These are phyloP conservation scores for Exephanes ischioxanthus DNA, from an alignment of 2,888 invertebrate species.

Conservation along the genomic window DNA sequence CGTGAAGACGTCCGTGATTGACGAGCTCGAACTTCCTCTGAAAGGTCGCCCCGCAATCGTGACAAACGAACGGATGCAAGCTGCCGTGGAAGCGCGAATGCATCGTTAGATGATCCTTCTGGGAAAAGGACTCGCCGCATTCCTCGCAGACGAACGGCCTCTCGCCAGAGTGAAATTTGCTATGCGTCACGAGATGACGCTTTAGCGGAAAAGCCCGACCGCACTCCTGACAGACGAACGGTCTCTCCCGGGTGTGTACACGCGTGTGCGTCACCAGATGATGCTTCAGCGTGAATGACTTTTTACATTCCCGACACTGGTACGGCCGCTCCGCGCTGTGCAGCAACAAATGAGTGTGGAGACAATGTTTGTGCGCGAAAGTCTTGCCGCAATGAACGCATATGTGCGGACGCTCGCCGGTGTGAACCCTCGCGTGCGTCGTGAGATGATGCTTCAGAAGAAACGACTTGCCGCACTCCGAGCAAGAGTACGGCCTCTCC, in stretches of 20 bases:
- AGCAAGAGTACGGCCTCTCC: constrained; percentile 93
- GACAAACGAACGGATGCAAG: constrained; percentile 97
- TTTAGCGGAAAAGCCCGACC: constrained; percentile 93
- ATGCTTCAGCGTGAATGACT: constrained; percentile 94
- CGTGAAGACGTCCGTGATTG: constrained; percentile 93
- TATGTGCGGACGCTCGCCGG: constrained; percentile 92
- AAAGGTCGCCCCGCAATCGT: constrained; percentile 95
- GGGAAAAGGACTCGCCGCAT: constrained; percentile 96
- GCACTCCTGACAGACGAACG: constrained; percentile 93
- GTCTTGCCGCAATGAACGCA: constrained; percentile 93
- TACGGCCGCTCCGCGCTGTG: constrained; percentile 94
- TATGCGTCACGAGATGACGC: constrained; percentile 93
- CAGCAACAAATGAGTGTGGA: constrained; percentile 92
- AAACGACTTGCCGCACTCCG: constrained; percentile 94
- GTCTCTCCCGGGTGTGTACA: constrained; percentile 92
- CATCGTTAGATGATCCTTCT: constrained; percentile 95
- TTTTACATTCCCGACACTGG: constrained; percentile 94
- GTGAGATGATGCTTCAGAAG: constrained; percentile 94
- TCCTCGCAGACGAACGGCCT: constrained; percentile 94
- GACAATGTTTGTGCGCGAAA: constrained; percentile 93
- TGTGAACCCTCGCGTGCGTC: constrained; percentile 93
- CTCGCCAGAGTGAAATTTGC: constrained; percentile 95
- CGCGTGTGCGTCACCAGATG: constrained; percentile 93
- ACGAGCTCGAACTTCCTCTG: constrained; percentile 94
- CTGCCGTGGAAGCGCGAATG: constrained; percentile 98